Evolutionary conservation across 2,113 vertebrate genomes (phyloP).

Genomic region (Nothoprocta perdicaria): DNA sequence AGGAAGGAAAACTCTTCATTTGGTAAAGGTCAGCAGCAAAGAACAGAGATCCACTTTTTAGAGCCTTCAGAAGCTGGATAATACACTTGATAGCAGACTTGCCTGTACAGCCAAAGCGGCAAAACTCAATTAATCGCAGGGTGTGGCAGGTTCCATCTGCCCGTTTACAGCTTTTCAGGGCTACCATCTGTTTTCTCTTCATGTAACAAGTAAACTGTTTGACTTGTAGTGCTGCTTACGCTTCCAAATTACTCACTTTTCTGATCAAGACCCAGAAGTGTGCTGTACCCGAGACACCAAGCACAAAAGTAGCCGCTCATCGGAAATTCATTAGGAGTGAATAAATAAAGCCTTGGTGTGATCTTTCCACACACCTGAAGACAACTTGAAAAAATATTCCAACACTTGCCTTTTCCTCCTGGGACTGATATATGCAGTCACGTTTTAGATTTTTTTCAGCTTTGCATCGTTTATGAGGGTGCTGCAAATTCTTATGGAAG

Average conservation of each 20-base stretch:
- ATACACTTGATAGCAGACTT: not conserved
- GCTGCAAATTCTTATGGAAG: not conserved
- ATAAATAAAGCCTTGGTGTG: not conserved
- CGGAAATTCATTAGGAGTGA: not conserved
- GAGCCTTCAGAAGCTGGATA: not conserved
- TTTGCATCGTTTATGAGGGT: not conserved
- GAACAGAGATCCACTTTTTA: not conserved
- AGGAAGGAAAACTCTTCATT: not conserved
- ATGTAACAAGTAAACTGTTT: conserved; percentile 32
- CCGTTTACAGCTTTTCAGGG: conserved; percentile 47
- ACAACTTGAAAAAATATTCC: not conserved
- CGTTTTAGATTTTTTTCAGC: not conserved
- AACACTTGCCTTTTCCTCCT: not conserved
- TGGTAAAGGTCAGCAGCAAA: not conserved
- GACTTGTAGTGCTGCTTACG: not conserved
- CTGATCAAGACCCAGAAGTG: not conserved
- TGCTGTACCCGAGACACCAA: not conserved
- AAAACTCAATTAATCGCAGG: conserved; percentile 28
- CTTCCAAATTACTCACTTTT: not conserved
- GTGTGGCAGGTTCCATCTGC: conserved; percentile 64
- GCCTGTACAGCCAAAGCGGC: conserved; percentile 13
- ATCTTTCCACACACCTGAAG: not conserved
- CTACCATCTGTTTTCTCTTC: conserved; percentile 61
- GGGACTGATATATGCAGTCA: not conserved
- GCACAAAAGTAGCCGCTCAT: not conserved